phyloP scores from a whole-genome alignment of 2,888 invertebrate genomes.

The Nowickia ferox region DNA sequence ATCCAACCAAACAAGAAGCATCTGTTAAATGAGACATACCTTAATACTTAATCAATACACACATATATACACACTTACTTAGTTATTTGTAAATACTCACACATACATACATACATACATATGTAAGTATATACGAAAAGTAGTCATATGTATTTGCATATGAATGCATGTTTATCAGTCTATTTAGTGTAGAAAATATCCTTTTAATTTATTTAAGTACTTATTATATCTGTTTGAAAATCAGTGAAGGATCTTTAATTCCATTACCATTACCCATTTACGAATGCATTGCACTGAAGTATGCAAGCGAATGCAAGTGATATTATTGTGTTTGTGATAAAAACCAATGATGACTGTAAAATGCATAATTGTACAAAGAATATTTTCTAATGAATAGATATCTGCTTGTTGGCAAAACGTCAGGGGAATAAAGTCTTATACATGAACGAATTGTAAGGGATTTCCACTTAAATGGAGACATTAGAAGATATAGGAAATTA shows the following conservation, averaged over 20 bases:
- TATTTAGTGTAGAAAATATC: conserved; percentile 55
- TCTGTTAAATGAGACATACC: conserved; percentile 64
- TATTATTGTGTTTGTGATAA: conserved; percentile 45
- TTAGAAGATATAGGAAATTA: conserved; percentile 17
- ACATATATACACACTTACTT: neutral
- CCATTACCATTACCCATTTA: conserved; percentile 65
- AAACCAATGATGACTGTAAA: conserved; percentile 55
- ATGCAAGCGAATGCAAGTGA: conserved; percentile 42
- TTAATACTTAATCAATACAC: conserved; percentile 46
- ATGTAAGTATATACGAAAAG: too few species aligned
- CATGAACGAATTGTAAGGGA: conserved; percentile 16
- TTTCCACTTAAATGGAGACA: conserved; percentile 39
- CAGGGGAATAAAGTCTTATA: conserved; percentile 40
- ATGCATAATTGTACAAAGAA: conserved; percentile 53
- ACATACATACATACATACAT: neutral
- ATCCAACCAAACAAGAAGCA: conserved; percentile 44
- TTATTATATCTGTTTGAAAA: conserved; percentile 62
- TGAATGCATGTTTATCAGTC: conserved; percentile 40
- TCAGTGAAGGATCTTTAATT: conserved; percentile 68
- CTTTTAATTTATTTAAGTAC: conserved; percentile 72
- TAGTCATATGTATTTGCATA: neutral
- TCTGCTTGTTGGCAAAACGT: neutral
- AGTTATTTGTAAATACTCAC: too few species aligned
- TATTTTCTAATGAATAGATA: conserved; percentile 25
- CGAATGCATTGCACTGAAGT: conserved; percentile 26